Base-by-base conservation (phyloP, 2,113 vertebrate species). In the Tychaedon coryphoeus region DNA sequence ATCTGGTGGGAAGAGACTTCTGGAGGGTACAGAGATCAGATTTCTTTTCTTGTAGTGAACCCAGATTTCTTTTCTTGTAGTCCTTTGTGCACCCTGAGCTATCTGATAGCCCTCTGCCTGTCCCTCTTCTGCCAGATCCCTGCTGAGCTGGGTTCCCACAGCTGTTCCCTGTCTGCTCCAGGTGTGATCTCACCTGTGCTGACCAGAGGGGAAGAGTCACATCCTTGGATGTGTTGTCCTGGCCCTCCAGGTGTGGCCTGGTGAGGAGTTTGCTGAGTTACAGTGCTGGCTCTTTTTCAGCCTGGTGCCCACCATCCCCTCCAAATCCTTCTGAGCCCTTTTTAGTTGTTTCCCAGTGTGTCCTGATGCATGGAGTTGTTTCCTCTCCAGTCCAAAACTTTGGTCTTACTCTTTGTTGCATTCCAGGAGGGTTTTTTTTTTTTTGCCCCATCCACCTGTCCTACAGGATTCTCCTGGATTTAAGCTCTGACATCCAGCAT, bases 281-380 rank as follows among this genome's bases (percentile, higher is more conserved):
- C 0, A 1, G 9, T 2, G 8, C 9, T 90, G 73, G 14, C 9
- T 65, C 2, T 70, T 60, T 23, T 1, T 56, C 24, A 74, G 13
- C 29, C 19, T 42, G 6, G 19, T 34, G 38, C 24, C 38, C 43
- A 29, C 11, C 34, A 40, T 58, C 6, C 38, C 20, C 28, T 36
- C 19, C 23, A 82, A 36, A 10, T 19, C 33, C 28, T 67, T 75
- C 8, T n/a, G 15, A 53, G 12, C 43, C 40, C 3, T 67, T 76
- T 64, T 50, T 28, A 14, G 8, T 33, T 56, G 12, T 51, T 94
- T 74, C 38, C 5, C 56, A 42, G 10, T 9, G 4, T 78, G 28
- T 82, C 25, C 48, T 33, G 33, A 20, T 19, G 8, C 10, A 8
- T 57, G 70, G 36, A 79, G 6, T 29, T 50, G 1, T 58, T 58